phyloP scores from a whole-genome alignment of 2,113 vertebrate species.

The Cochlearius cochlearius region DNA sequence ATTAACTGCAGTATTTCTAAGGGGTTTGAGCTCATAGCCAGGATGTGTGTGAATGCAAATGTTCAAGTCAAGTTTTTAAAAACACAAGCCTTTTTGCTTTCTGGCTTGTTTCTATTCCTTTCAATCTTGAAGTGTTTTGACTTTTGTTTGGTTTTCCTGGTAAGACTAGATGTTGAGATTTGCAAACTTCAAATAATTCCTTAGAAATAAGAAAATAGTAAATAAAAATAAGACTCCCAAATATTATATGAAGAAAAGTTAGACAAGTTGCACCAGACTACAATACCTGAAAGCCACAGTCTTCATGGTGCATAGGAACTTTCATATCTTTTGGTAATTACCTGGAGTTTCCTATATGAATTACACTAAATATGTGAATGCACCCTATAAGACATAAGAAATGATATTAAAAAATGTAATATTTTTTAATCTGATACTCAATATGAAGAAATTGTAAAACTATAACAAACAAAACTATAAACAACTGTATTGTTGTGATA shows the following conservation, averaged over 20 bases:
- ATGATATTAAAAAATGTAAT: fast-evolving
- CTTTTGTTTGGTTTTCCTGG: not conserved
- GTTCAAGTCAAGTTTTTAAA: not conserved
- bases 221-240: not conserved
- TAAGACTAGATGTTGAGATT: not conserved
- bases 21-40: not conserved
- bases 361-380: not conserved
- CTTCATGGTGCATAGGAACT: not conserved
- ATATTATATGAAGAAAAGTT: not conserved
- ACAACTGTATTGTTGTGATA: not conserved
- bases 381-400: not conserved
- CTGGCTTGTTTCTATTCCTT: not conserved
- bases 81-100: not conserved
- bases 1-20: not conserved
- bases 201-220: not conserved
- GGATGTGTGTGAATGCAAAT: not conserved
- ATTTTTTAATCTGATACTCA: not conserved
- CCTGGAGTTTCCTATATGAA: not conserved
- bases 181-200: not conserved
- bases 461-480: too few species aligned
- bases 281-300: not conserved
- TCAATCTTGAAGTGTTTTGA: not conserved
- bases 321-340: not conserved
- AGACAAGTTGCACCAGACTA: not conserved
- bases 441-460: not conserved